Conservation (phyloP, 2,797 vertebrate genomes). For the Enteromius viviparus region DNA sequence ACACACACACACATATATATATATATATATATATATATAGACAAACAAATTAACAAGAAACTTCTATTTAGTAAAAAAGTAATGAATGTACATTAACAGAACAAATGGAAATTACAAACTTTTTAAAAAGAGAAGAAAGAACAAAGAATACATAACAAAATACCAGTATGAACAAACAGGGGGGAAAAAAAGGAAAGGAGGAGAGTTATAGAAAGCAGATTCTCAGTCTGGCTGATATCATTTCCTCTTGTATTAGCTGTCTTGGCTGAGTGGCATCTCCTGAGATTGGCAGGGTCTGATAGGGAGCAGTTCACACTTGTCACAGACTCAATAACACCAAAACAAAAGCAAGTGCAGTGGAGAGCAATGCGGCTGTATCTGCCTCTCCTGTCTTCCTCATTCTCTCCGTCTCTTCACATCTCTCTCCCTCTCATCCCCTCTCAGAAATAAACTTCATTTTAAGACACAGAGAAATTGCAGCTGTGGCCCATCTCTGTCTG, state of each 20-base stretch:
- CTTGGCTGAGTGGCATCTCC: slow-evolving; percentile 42
- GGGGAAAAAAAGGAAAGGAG: too few species aligned
- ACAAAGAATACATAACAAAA: not conserved
- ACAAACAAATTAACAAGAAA: not conserved
- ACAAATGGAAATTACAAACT: not conserved
- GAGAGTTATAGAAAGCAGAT: slow-evolving; percentile 30
- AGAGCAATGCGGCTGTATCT: not conserved
- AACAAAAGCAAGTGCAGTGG: slow-evolving; percentile 41
- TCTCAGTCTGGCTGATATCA: slow-evolving; percentile 43
- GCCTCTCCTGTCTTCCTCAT: slow-evolving; percentile 14
- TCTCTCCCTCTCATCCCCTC: slow-evolving; percentile 13
- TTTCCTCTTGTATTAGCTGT: slow-evolving; percentile 52
- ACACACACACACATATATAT: too few species aligned
- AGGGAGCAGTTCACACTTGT: slow-evolving; percentile 49
- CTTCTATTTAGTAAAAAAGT: not conserved
- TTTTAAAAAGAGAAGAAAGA: not conserved
- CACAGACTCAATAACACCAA: slow-evolving; percentile 53
- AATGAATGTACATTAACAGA: not conserved
- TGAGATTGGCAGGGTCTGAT: slow-evolving; percentile 57
- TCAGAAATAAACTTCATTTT: slow-evolving; percentile 46
- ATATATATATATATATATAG: too few species aligned
- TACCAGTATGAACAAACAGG: not conserved
- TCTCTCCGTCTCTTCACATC: slow-evolving; percentile 8
- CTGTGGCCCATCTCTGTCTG: slow-evolving; percentile 14
- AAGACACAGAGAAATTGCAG: slow-evolving; percentile 35